phyloP scores from a whole-genome alignment of 92 coral and sea anemone species.

The Epizoanthus ramosus region DNA sequence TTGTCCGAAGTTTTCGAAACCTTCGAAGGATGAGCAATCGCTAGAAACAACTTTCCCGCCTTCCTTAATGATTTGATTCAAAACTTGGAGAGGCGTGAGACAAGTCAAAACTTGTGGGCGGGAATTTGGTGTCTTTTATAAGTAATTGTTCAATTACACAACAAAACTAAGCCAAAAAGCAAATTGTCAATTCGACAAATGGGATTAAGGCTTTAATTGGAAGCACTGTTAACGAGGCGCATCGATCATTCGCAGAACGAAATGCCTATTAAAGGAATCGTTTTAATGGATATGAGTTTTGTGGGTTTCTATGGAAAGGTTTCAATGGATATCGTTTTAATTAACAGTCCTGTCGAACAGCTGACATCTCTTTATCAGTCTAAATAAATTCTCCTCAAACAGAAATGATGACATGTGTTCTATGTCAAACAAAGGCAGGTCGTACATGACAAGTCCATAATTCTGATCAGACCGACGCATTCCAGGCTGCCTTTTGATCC shows the following conservation, averaged over 20 bases:
- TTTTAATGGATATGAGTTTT: constrained; percentile 74
- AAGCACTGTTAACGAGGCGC: constrained; percentile 83
- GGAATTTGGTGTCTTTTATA: constrained; percentile 74
- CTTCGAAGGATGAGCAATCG: constrained; percentile 17
- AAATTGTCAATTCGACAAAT: constrained; percentile 81
- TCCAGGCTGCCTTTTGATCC: constrained; percentile 82
- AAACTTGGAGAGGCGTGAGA: constrained; percentile 91
- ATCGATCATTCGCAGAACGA: constrained; percentile 67
- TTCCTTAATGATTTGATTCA: constrained; percentile 63
- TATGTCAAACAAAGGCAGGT: constrained; percentile 92
- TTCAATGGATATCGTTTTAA: constrained; percentile 94
- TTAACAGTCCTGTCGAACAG: constrained; percentile 88
- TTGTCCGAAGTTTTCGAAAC: neutral
- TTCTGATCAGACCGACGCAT: constrained; percentile 88
- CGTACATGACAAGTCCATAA: constrained; percentile 89
- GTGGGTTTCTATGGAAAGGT: constrained; percentile 86
- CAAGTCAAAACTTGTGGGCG: constrained; percentile 66
- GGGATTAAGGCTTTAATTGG: constrained; percentile 90
- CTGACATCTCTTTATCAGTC: constrained; percentile 98
- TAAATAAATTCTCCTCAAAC: constrained; percentile 99
- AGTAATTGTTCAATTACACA: constrained; percentile 84
- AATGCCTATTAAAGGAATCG: constrained; percentile 73
- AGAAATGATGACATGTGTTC: constrained; percentile 97
- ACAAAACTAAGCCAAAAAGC: constrained; percentile 66
- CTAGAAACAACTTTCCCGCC: constrained; percentile 61